Conservation (phyloP, 37 sponge, comb jelly and placozoan genomes). For the Beroe forskalii region DNA sequence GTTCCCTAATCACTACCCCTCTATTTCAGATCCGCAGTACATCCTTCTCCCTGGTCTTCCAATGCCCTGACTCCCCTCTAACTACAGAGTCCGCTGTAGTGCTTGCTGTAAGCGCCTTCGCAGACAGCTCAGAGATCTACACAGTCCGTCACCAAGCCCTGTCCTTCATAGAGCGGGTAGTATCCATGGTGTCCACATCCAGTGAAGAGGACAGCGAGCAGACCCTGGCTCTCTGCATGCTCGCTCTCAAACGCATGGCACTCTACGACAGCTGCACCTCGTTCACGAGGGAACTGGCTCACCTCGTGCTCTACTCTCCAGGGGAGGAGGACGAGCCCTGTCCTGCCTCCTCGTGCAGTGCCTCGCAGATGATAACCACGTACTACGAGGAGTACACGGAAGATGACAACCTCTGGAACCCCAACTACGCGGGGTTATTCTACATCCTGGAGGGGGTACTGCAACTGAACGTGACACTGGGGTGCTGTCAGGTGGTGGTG, state of each 20-base stretch:
- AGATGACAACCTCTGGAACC: background rate
- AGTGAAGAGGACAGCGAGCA: background rate
- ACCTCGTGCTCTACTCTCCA: background rate
- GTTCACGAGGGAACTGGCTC: background rate
- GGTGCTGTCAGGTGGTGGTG: background rate
- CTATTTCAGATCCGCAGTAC: constrained; percentile 42
- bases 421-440: background rate
- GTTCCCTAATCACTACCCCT: no score
- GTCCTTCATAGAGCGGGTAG: constrained; percentile 3
- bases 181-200: background rate
- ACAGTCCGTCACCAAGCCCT: constrained; percentile 64
- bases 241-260: constrained; percentile 47
- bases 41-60: constrained; percentile 25
- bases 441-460: constrained; percentile 38
- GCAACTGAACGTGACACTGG: constrained; percentile 12
- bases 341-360: background rate
- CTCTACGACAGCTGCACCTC: constrained; percentile 58
- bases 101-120: constrained; percentile 38
- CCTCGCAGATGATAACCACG: constrained; percentile 51
- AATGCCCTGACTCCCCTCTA: constrained; percentile 14
- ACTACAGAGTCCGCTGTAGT: constrained; percentile 53
- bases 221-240: constrained; percentile 32
- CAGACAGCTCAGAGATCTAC: constrained; percentile 21
- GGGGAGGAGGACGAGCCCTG: background rate
- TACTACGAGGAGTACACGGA: constrained; percentile 16